Evolutionary conservation across 2,888 invertebrate species (phyloP).

Genomic region (Plebejus melissa): DNA sequence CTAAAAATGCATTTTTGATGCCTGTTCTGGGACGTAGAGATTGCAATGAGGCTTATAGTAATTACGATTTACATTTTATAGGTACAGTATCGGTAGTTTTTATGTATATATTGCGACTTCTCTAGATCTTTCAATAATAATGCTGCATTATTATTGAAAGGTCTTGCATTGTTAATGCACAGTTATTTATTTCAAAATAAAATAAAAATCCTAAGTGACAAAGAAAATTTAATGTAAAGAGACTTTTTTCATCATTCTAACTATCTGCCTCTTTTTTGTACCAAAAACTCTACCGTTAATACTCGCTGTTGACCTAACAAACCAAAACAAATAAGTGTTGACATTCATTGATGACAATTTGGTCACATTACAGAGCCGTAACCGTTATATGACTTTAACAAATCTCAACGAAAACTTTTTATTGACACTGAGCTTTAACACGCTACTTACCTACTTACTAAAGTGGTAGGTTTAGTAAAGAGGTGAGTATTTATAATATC

Average conservation of each 20-base stretch:
- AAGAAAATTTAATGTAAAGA: not conserved
- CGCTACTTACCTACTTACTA: slow-evolving; percentile 1
- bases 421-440: slow-evolving; percentile 7
- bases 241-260: not conserved
- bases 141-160: too few species aligned
- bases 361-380: not conserved
- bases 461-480: not conserved
- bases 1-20: not conserved
- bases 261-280: not conserved
- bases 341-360: slow-evolving; percentile 15
- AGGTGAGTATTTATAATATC: too few species aligned
- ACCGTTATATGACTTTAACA: slow-evolving; percentile 12
- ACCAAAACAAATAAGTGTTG: slow-evolving; percentile 12
- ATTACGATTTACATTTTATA: too few species aligned
- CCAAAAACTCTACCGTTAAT: slow-evolving; percentile 5
- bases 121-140: too few species aligned
- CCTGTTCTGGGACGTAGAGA: too few species aligned
- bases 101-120: too few species aligned
- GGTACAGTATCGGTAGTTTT: too few species aligned
- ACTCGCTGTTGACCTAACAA: slow-evolving; percentile 2
- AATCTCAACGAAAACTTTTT: slow-evolving; percentile 1
- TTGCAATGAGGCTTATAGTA: too few species aligned
- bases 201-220: too few species aligned
- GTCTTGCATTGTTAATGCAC: too few species aligned
- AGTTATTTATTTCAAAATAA: too few species aligned